These are phyloP conservation scores for Willisornis vidua DNA, from an alignment of 2,113 vertebrate species.

Conservation along the genomic window DNA sequence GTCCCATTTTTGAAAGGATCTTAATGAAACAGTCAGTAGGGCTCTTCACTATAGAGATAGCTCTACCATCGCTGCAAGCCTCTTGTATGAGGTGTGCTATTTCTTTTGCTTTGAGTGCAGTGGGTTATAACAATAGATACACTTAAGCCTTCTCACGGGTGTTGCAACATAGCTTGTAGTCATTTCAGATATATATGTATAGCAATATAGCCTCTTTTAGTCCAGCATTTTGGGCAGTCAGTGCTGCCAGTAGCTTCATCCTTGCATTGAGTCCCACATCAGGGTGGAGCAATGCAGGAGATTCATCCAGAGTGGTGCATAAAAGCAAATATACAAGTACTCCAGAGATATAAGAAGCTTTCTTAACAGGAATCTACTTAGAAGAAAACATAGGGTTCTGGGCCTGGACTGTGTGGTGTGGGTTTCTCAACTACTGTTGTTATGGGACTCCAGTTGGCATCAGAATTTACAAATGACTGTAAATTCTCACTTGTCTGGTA, in stretches of 20 bases:
- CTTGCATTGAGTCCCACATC: background rate
- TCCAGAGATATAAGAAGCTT: background rate
- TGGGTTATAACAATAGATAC: background rate
- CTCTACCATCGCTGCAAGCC: background rate
- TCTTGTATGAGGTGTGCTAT: background rate
- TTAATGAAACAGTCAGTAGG: background rate
- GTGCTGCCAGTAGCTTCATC: background rate
- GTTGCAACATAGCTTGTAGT: background rate
- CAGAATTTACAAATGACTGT: background rate
- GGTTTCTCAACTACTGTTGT: background rate
- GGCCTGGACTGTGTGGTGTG: rapidly evolving
- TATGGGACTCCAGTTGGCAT: background rate
- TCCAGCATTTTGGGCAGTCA: background rate
- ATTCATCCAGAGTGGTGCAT: background rate
- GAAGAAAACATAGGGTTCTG: background rate
- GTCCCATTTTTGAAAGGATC: background rate
- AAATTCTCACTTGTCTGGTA: background rate
- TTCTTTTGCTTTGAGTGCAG: background rate
- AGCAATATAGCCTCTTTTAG: background rate
- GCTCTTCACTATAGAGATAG: background rate
- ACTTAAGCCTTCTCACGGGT: background rate
- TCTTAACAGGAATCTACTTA: background rate
- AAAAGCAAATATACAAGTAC: background rate
- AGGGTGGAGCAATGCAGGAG: background rate
- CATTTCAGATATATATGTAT: background rate